Percentiles rank a stretch among this genome's conserved stretches.
Evolutionary conservation across 2,113 vertebrate genomes (phyloP).

Genomic region (Coryphaenoides rupestris): DNA sequence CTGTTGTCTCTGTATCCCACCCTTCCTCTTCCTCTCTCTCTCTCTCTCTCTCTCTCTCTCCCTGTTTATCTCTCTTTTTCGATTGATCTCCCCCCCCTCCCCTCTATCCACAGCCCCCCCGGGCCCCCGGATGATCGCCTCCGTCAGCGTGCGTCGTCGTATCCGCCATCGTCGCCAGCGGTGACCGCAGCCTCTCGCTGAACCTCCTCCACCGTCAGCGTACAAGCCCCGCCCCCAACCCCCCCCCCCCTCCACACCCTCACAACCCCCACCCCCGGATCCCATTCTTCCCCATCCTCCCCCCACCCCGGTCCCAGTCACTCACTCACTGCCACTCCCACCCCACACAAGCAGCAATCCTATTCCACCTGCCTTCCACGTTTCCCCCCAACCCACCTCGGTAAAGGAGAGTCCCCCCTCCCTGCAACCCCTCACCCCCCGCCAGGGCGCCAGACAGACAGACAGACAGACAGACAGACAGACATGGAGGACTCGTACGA

Average conservation of each 20-base stretch:
- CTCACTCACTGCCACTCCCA: too few species aligned
- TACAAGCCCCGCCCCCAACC: conserved; percentile 20
- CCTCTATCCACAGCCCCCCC: conserved; percentile 42
- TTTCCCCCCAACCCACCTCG: not conserved
- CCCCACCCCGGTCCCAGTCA: not conserved
- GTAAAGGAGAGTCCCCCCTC: not conserved
- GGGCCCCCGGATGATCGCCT: conserved; percentile 53
- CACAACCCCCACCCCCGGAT: conserved; percentile 34
- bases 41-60: not conserved
- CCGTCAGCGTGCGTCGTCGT: conserved; percentile 41
- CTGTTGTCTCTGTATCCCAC: conserved; percentile 11
- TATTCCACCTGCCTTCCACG: not conserved
- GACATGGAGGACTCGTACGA: conserved; percentile 88
- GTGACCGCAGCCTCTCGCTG: conserved; percentile 57
- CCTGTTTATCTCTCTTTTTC: conserved; percentile 5
- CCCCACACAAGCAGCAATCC: too few species aligned
- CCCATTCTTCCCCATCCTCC: conserved; percentile 19
- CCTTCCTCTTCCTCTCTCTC: not conserved
- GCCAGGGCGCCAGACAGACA: conserved; percentile 20
- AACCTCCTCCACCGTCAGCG: conserved; percentile 26
- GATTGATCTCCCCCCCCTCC: conserved; percentile 9
- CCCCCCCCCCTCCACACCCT: not conserved
- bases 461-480: conserved; percentile 41
- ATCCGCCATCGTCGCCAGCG: too few species aligned
- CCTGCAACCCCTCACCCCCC: conserved; percentile 8